phyloP scores from a whole-genome alignment of 1,140 invertebrate genomes.

The Rhyzopertha dominica region DNA sequence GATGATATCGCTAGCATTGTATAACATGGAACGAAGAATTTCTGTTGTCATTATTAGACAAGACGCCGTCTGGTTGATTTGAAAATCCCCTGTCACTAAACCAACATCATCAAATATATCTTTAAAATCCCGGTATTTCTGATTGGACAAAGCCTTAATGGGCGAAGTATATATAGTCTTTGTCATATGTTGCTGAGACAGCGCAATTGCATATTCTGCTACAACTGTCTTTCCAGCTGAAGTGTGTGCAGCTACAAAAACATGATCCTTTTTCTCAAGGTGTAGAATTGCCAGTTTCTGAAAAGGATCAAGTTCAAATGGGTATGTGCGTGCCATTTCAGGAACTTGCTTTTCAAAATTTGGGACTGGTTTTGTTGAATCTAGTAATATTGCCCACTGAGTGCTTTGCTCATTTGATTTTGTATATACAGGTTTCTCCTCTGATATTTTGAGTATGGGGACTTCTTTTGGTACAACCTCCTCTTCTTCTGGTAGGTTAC shows the following conservation, averaged over 20 bases:
- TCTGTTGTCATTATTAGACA: slow-evolving; percentile 99
- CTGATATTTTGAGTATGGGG: slow-evolving; percentile 27
- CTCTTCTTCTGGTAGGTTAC: slow-evolving; percentile 35
- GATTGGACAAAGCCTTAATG: slow-evolving; percentile 98
- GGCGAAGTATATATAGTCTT: slow-evolving; percentile 98
- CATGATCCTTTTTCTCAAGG: slow-evolving; percentile 89
- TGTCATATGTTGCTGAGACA: slow-evolving; percentile 89
- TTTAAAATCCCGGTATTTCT: slow-evolving; percentile 98
- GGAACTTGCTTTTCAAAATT: slow-evolving; percentile 82
- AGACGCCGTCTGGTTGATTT: slow-evolving; percentile 87
- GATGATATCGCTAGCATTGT: slow-evolving; percentile 91
- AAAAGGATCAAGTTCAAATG: slow-evolving; percentile 95
- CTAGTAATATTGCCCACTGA: slow-evolving; percentile 84
- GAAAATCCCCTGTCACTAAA: slow-evolving; percentile 92
- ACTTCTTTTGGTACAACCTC: slow-evolving; percentile 34
- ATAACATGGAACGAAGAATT: slow-evolving; percentile 95
- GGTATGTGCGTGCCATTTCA: slow-evolving; percentile 79
- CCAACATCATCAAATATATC: slow-evolving; percentile 89
- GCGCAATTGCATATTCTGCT: slow-evolving; percentile 96
- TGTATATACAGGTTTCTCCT: slow-evolving; percentile 10
- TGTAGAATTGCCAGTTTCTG: slow-evolving; percentile 94
- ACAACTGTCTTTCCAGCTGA: slow-evolving; percentile 99
- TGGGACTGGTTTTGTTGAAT: slow-evolving; percentile 70
- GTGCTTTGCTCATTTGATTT: slow-evolving; percentile 46
- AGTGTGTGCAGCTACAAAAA: slow-evolving; percentile 98